These are phyloP conservation scores for Sebastes nivosus DNA, from an alignment of 2,797 vertebrate genomes.

Conservation along the genomic window DNA sequence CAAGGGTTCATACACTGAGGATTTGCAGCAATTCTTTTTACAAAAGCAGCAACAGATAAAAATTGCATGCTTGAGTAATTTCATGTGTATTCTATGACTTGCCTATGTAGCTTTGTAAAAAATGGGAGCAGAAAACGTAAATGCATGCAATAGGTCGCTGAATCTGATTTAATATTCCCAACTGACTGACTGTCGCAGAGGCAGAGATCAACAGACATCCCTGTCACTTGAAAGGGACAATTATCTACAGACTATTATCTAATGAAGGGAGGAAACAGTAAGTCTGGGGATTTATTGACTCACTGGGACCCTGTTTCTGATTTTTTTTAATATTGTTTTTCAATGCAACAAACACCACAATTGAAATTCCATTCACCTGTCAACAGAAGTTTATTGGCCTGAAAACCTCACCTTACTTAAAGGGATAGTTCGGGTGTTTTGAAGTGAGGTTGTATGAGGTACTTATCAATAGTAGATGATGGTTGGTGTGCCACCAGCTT, in stretches of 20 bases:
- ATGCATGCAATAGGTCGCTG: background rate
- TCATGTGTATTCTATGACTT: background rate
- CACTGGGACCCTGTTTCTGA: background rate
- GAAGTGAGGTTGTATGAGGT: too few relatives aligned
- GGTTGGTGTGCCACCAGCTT: too few relatives aligned
- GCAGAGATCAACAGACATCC: background rate
- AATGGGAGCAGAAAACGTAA: background rate
- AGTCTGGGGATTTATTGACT: background rate
- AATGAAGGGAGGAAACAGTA: background rate
- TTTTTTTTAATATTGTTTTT: background rate
- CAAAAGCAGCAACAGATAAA: background rate
- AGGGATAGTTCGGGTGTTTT: too few relatives aligned
- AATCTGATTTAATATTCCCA: background rate
- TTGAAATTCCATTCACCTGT: background rate
- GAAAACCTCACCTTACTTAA: too few relatives aligned
- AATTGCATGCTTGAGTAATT: background rate
- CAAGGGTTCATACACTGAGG: background rate
- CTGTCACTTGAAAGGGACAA: background rate
- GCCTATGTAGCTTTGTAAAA: background rate
- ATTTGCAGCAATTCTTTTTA: background rate
- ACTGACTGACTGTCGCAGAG: background rate
- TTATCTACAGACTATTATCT: background rate
- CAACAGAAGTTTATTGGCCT: background rate
- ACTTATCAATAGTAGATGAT: too few relatives aligned
- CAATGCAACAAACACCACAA: background rate